Evolutionary conservation across 2,888 invertebrate species (phyloP), one percentile per base, ranked within the genome.

Genomic region (Oasisia sp.): DNA sequence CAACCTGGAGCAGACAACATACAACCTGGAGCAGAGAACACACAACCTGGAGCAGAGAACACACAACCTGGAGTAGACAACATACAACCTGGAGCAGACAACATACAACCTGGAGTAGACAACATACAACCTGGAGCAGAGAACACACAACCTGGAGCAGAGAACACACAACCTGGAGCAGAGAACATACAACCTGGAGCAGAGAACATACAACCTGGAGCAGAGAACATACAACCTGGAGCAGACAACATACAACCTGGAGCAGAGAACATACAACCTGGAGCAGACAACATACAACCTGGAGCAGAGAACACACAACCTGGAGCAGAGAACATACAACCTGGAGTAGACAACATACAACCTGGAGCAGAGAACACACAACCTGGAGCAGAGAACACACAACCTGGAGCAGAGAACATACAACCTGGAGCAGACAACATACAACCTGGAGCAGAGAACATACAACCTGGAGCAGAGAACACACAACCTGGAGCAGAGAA

Each of bases 161-260:
- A 38, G 2, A 94, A 93, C 14, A 92, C 58, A 93, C 90, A 91
- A n/a, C n/a, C n/a, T n/a, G n/a, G 7, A 56, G 38, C 38, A 38
- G 38, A 38, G 2, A 94, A 93, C 14, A 92, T 89, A 93, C 90
- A 91, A n/a, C n/a, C n/a, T n/a, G n/a, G 7, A 56, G 38, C 38
- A 38, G 38, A 38, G 2, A 94, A 93, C 14, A 92, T 89, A 93
- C 90, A 91, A n/a, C n/a, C n/a, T n/a, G n/a, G n/a, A n/a, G n/a
- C n/a, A n/a, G n/a, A n/a, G n/a, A n/a, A n/a, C n/a, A n/a, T n/a
- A n/a, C n/a, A n/a, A n/a, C n/a, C n/a, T n/a, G n/a, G 7, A 56
- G 38, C 38, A 38, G 38, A 38, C 38, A 94, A 93, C 14, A 92
- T 89, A 93, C 90, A 91, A n/a, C n/a, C n/a, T n/a, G n/a, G n/a